Conservation (phyloP, 2,113 vertebrate genomes). For the Eptesicus fuscus region DNA sequence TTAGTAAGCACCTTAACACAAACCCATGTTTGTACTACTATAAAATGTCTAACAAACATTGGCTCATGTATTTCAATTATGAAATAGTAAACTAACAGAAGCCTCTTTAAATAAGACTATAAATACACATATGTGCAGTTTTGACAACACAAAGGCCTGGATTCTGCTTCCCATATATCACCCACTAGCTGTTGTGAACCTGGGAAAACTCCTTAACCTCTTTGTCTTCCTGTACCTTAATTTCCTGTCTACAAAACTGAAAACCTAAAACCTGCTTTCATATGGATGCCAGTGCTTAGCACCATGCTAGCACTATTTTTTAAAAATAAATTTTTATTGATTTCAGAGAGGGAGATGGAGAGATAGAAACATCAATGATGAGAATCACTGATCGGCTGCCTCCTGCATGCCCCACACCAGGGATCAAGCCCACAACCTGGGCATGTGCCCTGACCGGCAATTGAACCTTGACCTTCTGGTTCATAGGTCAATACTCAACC, state of each 20-base stretch:
- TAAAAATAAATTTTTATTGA: too few species aligned
- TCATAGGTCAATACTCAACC: too few species aligned
- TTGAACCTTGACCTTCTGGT: too few species aligned
- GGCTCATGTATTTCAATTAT: neutral
- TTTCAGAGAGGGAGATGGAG: too few species aligned
- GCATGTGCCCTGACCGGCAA: too few species aligned
- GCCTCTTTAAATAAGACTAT: neutral
- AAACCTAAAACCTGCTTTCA: neutral
- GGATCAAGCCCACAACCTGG: too few species aligned
- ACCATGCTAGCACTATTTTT: neutral
- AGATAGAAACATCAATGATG: too few species aligned
- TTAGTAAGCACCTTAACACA: neutral
- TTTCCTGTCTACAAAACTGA: neutral
- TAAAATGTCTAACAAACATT: neutral
- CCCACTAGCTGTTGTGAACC: neutral
- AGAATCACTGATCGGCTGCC: too few species aligned
- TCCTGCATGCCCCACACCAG: too few species aligned
- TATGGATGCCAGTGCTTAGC: neutral
- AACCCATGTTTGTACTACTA: neutral
- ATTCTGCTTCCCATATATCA: neutral
- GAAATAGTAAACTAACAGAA: neutral
- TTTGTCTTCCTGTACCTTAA: neutral
- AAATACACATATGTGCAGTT: neutral
- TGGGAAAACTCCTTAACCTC: neutral
- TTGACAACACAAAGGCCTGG: neutral